These are phyloP conservation scores for Stylophora pistillata DNA, from an alignment of 64 coral and sea anemone genomes.

Conservation along the genomic window DNA sequence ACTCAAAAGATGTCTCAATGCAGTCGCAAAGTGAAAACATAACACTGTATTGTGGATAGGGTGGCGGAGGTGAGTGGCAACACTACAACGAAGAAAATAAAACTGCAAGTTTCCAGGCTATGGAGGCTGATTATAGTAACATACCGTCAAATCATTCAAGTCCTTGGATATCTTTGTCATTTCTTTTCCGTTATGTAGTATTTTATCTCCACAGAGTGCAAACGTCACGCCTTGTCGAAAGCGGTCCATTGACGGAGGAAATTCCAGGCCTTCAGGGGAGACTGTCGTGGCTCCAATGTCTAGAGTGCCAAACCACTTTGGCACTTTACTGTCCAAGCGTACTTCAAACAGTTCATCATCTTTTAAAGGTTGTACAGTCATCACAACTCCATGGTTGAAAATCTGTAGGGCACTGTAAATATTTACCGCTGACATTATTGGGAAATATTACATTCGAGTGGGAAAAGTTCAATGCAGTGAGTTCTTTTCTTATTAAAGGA, in stretches of 20 bases:
- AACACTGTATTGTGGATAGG: background rate
- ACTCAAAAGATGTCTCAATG: too few species aligned
- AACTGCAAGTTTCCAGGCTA: background rate
- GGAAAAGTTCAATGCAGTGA: too few species aligned
- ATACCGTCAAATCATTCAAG: slow-evolving; percentile 3
- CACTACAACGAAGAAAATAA: background rate
- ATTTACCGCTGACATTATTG: background rate
- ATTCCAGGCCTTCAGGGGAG: background rate
- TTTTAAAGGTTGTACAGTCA: slow-evolving; percentile 61
- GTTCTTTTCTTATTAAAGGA: background rate
- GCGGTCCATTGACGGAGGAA: slow-evolving; percentile 37
- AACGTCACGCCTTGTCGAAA: slow-evolving; percentile 28
- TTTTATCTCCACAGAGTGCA: slow-evolving; percentile 21
- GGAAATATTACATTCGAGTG: too few species aligned
- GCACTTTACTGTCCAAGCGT: slow-evolving; percentile 66
- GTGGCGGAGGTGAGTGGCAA: background rate
- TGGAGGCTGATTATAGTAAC: background rate
- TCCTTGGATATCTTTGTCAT: slow-evolving; percentile 10
- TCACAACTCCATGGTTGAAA: slow-evolving; percentile 48
- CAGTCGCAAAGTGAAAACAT: too few species aligned
- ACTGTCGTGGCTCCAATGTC: slow-evolving; percentile 64
- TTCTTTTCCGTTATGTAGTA: slow-evolving; percentile 51
- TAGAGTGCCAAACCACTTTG: slow-evolving; percentile 51
- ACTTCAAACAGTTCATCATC: slow-evolving; percentile 69
- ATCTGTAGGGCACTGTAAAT: slow-evolving; percentile 25